Base-by-base conservation (phyloP, 2,113 vertebrate genomes). In the Notarius quadriscutis region DNA sequence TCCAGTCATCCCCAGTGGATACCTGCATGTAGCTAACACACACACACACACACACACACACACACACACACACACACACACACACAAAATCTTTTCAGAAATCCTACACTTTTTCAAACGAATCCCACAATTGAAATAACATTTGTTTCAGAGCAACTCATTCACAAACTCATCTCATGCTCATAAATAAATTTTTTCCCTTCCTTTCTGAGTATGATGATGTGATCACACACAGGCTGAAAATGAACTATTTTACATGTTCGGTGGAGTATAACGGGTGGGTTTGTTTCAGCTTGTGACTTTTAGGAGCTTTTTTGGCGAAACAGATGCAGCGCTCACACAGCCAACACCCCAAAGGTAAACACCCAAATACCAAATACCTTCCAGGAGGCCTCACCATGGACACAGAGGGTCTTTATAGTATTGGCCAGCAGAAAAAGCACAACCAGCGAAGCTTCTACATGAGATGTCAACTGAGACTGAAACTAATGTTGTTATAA, bases 381-480 rank as follows among this genome's bases (percentile, higher is more conserved):
- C 81, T 84, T 87, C 77, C 86, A 67, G 78, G 86, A 89, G 86
- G 88, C 88, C 88, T 89, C 69, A 41, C 55, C 78, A 63, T 84
- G 84, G 83, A 87, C 85, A 91, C 88, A 91, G 84, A 90, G 84
- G 34, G 34, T 72, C 84, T 91, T 88, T 91, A 87, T 91, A 74
- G 58, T n/a, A 62, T 63, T 81, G 18, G 81, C 55, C 86, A 86
- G 87, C 62, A 63, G 6, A 79, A 88, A 63, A 75, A 71, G 71
- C 17, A 77, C 30, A 86, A 48, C 48, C 34, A 53, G 48, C 34
- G 17, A 20, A 30, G 18, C 81, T 53, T 67, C 53, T 77, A 10
- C 20, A 62, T 10, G 8, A 53, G 72, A 75, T 51, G 20, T 25
- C 9, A 34, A 27, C 18, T 8, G 41, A 20, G 12, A 51, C 22